phyloP scores from a whole-genome alignment of 2,888 invertebrate genomes.

The Calameuta pallipes region DNA sequence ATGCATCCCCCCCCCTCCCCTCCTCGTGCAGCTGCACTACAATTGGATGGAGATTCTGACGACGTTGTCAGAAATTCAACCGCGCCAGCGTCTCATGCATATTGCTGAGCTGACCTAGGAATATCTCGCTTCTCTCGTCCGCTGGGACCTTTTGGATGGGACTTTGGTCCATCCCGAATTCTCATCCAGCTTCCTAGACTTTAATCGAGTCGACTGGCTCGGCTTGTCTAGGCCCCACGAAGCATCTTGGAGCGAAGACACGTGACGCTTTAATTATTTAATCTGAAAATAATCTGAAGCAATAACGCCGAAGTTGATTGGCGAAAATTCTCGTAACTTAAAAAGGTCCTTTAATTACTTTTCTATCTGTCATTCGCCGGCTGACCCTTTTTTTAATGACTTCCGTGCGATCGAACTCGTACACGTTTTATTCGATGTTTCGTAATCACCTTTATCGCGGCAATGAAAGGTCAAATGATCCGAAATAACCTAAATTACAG shows the following conservation, averaged over 20 bases:
- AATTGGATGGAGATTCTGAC: neutral
- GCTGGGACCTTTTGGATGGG: neutral
- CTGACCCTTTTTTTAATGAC: neutral
- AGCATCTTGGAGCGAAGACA: neutral
- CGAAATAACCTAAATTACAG: neutral
- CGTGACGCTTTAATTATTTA: neutral
- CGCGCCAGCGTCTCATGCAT: neutral
- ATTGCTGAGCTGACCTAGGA: neutral
- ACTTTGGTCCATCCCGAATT: neutral
- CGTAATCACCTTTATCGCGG: neutral
- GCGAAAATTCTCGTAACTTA: neutral
- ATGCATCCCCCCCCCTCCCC: neutral
- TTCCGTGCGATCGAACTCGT: neutral
- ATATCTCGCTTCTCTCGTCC: neutral
- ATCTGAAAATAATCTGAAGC: neutral
- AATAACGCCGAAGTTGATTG: neutral
- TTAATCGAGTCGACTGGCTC: neutral
- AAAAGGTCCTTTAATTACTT: neutral
- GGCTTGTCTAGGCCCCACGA: neutral
- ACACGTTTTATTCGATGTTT: neutral
- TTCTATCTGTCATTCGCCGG: neutral
- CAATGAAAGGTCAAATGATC: neutral
- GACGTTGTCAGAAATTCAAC: neutral
- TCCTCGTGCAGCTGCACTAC: neutral
- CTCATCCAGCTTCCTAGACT: neutral